Conservation (phyloP, 2,888 invertebrate species). For the Liodrosophila aerea region DNA sequence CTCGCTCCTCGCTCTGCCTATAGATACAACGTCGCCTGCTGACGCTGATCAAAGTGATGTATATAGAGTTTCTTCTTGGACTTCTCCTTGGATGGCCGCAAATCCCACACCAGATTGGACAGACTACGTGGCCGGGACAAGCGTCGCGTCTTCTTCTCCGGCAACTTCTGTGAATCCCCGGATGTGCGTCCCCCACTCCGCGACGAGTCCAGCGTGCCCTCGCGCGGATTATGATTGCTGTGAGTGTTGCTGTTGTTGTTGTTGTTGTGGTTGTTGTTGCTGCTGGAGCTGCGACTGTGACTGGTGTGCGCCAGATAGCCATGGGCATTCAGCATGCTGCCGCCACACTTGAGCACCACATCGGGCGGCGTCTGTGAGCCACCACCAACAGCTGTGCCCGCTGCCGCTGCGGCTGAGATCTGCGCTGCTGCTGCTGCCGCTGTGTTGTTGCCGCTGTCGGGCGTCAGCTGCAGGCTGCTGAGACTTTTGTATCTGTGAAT, state of each 20-base stretch:
- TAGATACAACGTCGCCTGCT: constrained; percentile 82
- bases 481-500: constrained; percentile 81
- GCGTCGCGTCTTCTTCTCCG: constrained; percentile 91
- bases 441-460: constrained; percentile 75
- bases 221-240: constrained; percentile 83
- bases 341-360: constrained; percentile 79
- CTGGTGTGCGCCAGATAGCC: constrained; percentile 61
- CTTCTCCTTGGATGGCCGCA: constrained; percentile 83
- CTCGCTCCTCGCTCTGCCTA: constrained; percentile 52
- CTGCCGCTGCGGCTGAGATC: constrained; percentile 44
- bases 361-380: constrained; percentile 70
- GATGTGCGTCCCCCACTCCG: constrained; percentile 94
- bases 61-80: constrained; percentile 83
- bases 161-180: constrained; percentile 91
- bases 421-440: constrained; percentile 53
- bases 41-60: constrained; percentile 83
- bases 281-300: constrained; percentile 77
- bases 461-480: constrained; percentile 82
- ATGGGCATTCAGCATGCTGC: constrained; percentile 72
- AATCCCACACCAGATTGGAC: constrained; percentile 93
- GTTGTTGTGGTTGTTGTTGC: constrained; percentile 79
- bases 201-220: constrained; percentile 94
- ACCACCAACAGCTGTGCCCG: constrained; percentile 12
- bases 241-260: constrained; percentile 73
- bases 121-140: constrained; percentile 92